Evolutionary conservation across 2,888 invertebrate genomes (phyloP), one percentile per base, ranked within the genome.

Genomic region (Cephus rjabovi): DNA sequence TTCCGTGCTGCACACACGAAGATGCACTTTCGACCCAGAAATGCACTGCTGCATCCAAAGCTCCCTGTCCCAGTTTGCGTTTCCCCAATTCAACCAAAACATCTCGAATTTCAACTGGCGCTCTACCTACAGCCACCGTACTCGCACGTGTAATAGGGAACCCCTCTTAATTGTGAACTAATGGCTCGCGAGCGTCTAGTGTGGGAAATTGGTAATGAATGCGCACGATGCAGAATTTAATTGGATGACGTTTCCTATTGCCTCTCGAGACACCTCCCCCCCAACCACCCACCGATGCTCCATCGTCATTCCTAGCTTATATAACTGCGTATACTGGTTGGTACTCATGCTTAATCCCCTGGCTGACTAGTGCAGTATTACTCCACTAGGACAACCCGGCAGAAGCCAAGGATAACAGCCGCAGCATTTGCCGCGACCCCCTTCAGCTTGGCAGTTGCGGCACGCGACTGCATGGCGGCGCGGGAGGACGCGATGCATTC

Each of bases 171-270:
- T 81, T 73, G 74, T 76, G 77, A 80, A 81, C 80, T 81, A 81
- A 81, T 78, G 78, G 80, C 76, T 71, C 31, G 71, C 31, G 71
- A 71, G 71, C 31, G 23, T 71, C 71, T 23, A 74, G 69, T 40
- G 76, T 74, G 73, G 82, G 82, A 83, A 84, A 86, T 86, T 83
- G 83, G 77, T 84, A 82, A 85, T 85, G 79, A 85, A 86, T 83
- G 84, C 83, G 78, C 79, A 79, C 83, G 35, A 80, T 76, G 79
- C 79, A 34, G 71, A 74, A 80, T 81, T 85, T 85, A 86, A 84
- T 86, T 86, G 83, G 81, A 82, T 80, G 78, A 73, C 77, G 71
- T 79, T 82, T 80, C 74, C 56, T 76, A 75, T 74, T 69, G 71
- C 74, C 78, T 74, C 78, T 80, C 30, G 79, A 81, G 81, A 81